A percentile compares a stretch with the other conserved stretches of the same genome.
These are phyloP conservation scores for Aelia acuminata DNA, from an alignment of 2,888 invertebrate species.

Conservation along the genomic window DNA sequence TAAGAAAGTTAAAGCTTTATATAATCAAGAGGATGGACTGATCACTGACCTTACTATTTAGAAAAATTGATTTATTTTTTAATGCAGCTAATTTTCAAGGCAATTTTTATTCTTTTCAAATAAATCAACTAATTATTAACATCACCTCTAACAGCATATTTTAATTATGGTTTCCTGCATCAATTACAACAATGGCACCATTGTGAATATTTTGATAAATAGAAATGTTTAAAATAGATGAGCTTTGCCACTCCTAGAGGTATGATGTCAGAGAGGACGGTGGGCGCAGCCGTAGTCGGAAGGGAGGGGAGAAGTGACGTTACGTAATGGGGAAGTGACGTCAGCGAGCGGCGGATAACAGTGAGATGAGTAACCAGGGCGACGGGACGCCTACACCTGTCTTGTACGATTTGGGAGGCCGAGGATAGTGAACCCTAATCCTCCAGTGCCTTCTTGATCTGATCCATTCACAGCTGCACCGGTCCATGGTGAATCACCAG, in stretches of 20 bases:
- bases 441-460: slow-evolving; percentile 16
- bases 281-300: slow-evolving; percentile 42
- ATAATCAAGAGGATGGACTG: too few species aligned
- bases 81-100: too few species aligned
- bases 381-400: slow-evolving; percentile 51
- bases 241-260: slow-evolving; percentile 34
- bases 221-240: not conserved
- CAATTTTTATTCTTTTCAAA: too few species aligned
- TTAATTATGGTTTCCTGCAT: too few species aligned
- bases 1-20: too few species aligned
- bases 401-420: slow-evolving; percentile 43
- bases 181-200: too few species aligned
- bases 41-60: too few species aligned
- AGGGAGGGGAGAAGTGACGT: slow-evolving; percentile 40
- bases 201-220: not conserved
- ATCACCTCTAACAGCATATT: too few species aligned
- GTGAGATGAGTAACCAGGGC: slow-evolving; percentile 56
- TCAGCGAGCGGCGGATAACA: slow-evolving; percentile 56
- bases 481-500: slow-evolving; percentile 11
- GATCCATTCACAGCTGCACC: slow-evolving; percentile 36
- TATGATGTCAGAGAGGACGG: slow-evolving; percentile 39
- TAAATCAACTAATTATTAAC: too few species aligned
- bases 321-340: slow-evolving; percentile 59
- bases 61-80: too few species aligned
- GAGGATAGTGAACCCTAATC: slow-evolving; percentile 25